Evolutionary conservation across 2,888 invertebrate genomes (phyloP), one percentile per base, ranked within the genome.

Genomic region (Eulithis testata): DNA sequence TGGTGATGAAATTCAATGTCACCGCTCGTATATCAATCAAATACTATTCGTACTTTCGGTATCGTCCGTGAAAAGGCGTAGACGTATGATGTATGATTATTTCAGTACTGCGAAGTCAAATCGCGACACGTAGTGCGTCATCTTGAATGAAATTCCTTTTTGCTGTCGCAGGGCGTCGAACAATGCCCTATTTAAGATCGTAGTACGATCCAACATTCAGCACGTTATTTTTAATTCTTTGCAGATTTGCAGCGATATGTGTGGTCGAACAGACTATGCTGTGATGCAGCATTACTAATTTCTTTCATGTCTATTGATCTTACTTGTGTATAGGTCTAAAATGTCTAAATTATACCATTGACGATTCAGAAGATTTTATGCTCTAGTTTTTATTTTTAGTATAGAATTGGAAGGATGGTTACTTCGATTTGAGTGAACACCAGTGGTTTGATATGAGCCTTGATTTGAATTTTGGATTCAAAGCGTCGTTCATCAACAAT

Each of bases 61-160:
- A 11, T 11, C 11, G 37, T 51, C 52, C 14, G 36, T 11, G 5
- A 36, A 12, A 27, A 47, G 12, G 47, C 31, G 60, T 54, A 47
- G 53, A 40, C 27, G 40, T 8, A 55, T 40, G 11, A n/a, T 53
- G 21, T 49, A 36, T 37, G 57, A 37, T 56, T 21, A 45, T 45
- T 63, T 52, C 8, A 58, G 40, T 27, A 54, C 47, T 36, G 49
- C 11, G 47, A 58, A 21, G 7, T 31, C 14, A 49, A 37, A 45
- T 43, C 57, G 47, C 14, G 45, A 37, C 36, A 14, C 51, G 53
- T 45, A 44, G n/a, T 65, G 61, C 66, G 66, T 70, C 63, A 69
- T 54, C n/a, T 36, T 60, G 63, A 70, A 65, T 68, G 54, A 68
- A 62, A 61, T 67, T 67, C 60, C 63, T 11, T 12, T 31, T 12